Evolutionary conservation across 2,888 invertebrate species (phyloP).

Genomic region (Nemurella pictetii): DNA sequence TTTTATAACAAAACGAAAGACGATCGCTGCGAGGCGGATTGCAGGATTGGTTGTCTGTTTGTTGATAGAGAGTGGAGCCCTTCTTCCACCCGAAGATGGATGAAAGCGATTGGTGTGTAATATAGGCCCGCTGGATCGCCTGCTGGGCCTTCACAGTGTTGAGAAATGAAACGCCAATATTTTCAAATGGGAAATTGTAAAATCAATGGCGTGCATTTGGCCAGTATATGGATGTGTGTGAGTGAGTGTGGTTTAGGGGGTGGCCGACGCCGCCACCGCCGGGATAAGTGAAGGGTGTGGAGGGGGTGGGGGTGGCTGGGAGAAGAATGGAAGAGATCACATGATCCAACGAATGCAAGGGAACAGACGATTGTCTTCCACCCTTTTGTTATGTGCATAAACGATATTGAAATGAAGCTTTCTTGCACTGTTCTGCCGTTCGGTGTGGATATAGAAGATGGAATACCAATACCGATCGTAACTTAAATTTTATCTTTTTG

Average conservation of each 20-base stretch:
- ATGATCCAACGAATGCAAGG: constrained; percentile 19
- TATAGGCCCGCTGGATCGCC: constrained; percentile 6
- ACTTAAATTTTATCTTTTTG: constrained; percentile 7
- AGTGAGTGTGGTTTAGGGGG: constrained; percentile 7
- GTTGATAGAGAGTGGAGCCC: constrained; percentile 17
- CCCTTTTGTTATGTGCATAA: constrained; percentile 39
- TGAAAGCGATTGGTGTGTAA: constrained; percentile 36
- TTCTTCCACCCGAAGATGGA: constrained; percentile 30
- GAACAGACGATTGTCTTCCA: constrained; percentile 34
- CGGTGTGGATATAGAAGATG: constrained; percentile 19
- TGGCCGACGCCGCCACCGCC: background rate
- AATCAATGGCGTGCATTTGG: constrained; percentile 42
- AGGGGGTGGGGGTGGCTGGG: background rate
- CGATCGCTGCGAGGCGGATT: background rate
- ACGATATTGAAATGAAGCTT: constrained; percentile 20
- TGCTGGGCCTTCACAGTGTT: constrained; percentile 22
- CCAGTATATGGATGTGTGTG: constrained; percentile 23
- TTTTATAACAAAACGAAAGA: constrained; percentile 14
- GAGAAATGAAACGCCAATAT: constrained; percentile 41
- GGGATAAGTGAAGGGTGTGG: constrained; percentile 2
- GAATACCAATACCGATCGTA: constrained; percentile 10
- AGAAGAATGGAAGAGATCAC: constrained; percentile 7
- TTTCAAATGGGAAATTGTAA: constrained; percentile 42
- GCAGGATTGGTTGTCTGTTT: constrained; percentile 25
- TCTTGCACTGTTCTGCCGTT: background rate